Conservation (phyloP, 2,113 vertebrate genomes). For the Corythoichthys intestinalis region DNA sequence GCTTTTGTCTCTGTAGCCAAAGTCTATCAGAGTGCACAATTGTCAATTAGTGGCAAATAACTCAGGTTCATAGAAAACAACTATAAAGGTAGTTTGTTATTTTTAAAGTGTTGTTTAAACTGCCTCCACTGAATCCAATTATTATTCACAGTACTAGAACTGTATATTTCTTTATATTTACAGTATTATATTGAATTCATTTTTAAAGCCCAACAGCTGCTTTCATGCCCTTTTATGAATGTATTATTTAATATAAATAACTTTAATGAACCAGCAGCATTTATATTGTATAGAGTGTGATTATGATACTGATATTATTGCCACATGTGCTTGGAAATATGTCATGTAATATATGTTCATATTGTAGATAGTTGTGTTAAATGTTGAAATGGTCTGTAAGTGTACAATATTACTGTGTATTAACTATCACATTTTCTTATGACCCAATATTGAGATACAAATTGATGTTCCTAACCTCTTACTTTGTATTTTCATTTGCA, state of each 20-base stretch:
- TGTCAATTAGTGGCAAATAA: neutral
- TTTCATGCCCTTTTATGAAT: neutral
- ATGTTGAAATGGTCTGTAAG: neutral
- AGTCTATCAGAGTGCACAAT: neutral
- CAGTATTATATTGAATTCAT: neutral
- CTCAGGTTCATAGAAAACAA: neutral
- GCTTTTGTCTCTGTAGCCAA: neutral
- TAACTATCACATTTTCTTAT: neutral
- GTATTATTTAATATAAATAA: neutral
- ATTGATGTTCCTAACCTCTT: neutral
- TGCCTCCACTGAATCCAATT: neutral
- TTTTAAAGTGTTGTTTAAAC: neutral
- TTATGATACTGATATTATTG: neutral
- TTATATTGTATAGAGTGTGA: neutral
- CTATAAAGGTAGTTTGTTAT: neutral
- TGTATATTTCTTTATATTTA: neutral
- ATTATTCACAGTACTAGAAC: neutral
- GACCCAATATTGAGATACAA: neutral
- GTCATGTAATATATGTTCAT: constrained; percentile 24
- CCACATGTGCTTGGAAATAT: neutral
- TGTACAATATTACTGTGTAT: neutral
- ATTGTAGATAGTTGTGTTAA: constrained; percentile 23
- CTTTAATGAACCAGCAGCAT: neutral
- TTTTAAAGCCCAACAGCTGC: constrained; percentile 10
- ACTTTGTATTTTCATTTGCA: neutral